These are phyloP conservation scores for Cygnus buccinator DNA, from an alignment of 2,113 vertebrate species.

Conservation along the genomic window DNA sequence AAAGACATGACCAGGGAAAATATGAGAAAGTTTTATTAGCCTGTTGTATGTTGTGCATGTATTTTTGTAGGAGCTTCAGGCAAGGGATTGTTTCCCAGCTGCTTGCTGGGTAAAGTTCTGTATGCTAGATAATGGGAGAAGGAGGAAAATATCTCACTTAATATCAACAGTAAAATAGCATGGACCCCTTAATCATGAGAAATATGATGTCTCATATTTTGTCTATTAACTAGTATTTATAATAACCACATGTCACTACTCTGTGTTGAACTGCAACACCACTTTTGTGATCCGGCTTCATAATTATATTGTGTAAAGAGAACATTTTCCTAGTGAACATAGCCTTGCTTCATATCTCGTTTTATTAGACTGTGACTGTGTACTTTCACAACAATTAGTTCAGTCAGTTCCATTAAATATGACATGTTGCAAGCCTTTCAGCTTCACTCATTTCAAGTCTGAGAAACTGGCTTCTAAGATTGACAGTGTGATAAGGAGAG, in stretches of 20 bases:
- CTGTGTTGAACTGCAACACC: not conserved
- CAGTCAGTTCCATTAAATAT: not conserved
- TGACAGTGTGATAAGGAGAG: not conserved
- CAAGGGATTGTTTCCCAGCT: not conserved
- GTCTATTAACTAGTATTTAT: not conserved
- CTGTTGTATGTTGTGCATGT: not conserved
- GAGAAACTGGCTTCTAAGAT: not conserved
- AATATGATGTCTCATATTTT: not conserved
- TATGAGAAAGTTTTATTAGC: not conserved
- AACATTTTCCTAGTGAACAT: not conserved
- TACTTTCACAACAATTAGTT: not conserved
- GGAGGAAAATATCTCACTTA: not conserved
- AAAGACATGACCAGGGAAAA: not conserved
- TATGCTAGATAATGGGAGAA: not conserved
- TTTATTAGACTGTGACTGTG: not conserved
- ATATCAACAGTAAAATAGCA: not conserved
- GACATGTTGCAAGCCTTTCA: not conserved
- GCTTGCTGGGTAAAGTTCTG: not conserved
- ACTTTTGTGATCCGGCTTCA: not conserved
- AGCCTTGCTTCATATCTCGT: not conserved
- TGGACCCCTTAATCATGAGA: not conserved
- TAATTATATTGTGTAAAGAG: not conserved
- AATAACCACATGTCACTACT: not conserved
- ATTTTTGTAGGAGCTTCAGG: not conserved
- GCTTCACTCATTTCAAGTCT: not conserved